Conservation (phyloP, 2,888 invertebrate genomes). For the Brachypalpus laphriformis region DNA sequence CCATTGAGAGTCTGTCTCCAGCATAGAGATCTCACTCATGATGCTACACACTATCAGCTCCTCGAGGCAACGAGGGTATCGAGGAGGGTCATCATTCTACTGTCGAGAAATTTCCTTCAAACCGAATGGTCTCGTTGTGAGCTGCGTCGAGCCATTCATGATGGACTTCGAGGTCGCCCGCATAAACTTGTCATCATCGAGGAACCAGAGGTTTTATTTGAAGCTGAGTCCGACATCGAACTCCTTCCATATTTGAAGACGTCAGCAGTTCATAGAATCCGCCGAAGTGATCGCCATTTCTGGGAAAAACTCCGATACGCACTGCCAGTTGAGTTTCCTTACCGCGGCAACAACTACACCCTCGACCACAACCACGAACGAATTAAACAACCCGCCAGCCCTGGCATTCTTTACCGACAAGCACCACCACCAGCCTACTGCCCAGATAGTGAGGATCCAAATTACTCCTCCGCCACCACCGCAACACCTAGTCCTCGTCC, state of each 20-base stretch:
- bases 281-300: slow-evolving; percentile 95
- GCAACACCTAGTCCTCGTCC: slow-evolving; percentile 86
- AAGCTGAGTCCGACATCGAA: slow-evolving; percentile 94
- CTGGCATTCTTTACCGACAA: slow-evolving; percentile 81
- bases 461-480: slow-evolving; percentile 86
- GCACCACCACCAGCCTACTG: slow-evolving; percentile 82
- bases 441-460: slow-evolving; percentile 84
- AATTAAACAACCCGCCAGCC: slow-evolving; percentile 82
- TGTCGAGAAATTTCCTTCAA: slow-evolving; percentile 95
- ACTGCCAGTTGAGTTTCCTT: slow-evolving; percentile 90
- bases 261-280: slow-evolving; percentile 88
- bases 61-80: slow-evolving; percentile 94
- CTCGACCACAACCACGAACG: slow-evolving; percentile 85
- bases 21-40: slow-evolving; percentile 92
- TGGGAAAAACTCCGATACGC: slow-evolving; percentile 96
- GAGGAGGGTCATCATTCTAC: slow-evolving; percentile 92
- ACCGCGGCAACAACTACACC: slow-evolving; percentile 94
- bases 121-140: slow-evolving; percentile 97
- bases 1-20: slow-evolving; percentile 93
- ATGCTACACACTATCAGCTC: slow-evolving; percentile 85
- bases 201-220: slow-evolving; percentile 91
- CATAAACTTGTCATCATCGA: slow-evolving; percentile 95
- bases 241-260: slow-evolving; percentile 94
- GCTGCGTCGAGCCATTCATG: slow-evolving; percentile 94
- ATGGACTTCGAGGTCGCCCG: slow-evolving; percentile 92